phyloP scores from a whole-genome alignment of 2,888 invertebrate species.

The Bimastos eiseni region DNA sequence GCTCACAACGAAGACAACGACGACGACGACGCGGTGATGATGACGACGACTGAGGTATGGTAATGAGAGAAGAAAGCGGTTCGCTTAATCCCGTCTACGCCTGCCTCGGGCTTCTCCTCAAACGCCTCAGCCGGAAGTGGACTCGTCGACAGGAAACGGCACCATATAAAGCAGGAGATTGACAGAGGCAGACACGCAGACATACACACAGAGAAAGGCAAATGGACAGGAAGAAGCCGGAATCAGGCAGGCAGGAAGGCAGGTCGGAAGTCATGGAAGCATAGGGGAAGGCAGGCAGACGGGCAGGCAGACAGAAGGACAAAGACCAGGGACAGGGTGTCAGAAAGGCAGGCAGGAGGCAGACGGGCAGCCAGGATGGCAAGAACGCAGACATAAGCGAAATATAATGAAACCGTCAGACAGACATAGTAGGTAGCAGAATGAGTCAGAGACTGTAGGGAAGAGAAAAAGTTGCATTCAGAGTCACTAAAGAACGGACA shows the following conservation, averaged over 20 bases:
- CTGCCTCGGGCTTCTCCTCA: neutral
- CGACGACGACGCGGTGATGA: constrained; percentile 7
- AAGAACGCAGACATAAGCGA: too few relatives aligned
- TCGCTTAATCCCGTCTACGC: neutral
- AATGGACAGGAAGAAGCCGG: neutral
- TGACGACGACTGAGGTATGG: constrained; percentile 2
- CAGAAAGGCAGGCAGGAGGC: neutral
- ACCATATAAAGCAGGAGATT: neutral
- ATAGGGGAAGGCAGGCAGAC: neutral
- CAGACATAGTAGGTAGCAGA: too few relatives aligned
- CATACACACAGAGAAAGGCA: neutral
- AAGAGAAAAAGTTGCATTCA: too few relatives aligned
- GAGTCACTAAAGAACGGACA: too few relatives aligned
- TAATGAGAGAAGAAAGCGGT: neutral
- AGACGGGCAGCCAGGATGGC: too few relatives aligned
- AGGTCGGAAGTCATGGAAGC: neutral
- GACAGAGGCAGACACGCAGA: neutral
- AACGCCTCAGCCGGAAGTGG: neutral
- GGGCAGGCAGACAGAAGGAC: neutral
- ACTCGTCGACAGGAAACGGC: neutral
- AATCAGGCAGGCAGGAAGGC: neutral
- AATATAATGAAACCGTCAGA: too few relatives aligned
- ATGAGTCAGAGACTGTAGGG: too few relatives aligned
- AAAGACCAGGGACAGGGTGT: neutral
- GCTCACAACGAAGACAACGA: neutral